These are phyloP conservation scores for Octopus sinensis DNA, from an alignment of 1,140 invertebrate genomes.

Conservation along the genomic window DNA sequence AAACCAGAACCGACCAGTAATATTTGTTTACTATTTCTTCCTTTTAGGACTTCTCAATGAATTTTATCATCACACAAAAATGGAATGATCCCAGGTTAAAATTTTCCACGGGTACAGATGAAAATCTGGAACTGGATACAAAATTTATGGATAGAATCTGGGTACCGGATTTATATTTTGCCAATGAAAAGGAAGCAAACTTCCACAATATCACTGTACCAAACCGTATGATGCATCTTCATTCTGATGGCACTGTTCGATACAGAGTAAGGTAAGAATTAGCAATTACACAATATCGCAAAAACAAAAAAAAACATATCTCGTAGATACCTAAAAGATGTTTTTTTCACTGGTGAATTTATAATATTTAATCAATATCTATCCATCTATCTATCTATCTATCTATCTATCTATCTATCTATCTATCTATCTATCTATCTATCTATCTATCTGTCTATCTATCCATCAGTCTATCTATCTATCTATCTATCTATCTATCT, in stretches of 20 bases:
- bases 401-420: no score
- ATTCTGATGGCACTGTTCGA: conserved; percentile 35
- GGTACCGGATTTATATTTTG: conserved; percentile 82
- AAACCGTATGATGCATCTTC: conserved; percentile 53
- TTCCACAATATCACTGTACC: conserved; percentile 57
- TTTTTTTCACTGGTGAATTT: no score
- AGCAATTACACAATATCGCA: no score
- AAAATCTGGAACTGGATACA: conserved; percentile 74
- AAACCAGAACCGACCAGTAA: not conserved
- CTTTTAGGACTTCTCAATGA: conserved; percentile 63
- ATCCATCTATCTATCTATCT: no score
- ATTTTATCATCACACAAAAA: conserved; percentile 77
- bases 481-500: no score
- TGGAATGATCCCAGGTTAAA: conserved; percentile 75
- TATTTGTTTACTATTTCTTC: not conserved
- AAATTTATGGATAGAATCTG: conserved; percentile 78
- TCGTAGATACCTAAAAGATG: no score
- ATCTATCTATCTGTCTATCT: no score
- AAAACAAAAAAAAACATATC: no score
- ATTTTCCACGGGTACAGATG: conserved; percentile 69
- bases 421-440: no score
- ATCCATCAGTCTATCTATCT: no score
- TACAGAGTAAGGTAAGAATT: conserved; percentile 43
- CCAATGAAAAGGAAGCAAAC: conserved; percentile 66
- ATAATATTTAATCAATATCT: no score